These are phyloP conservation scores for Podarcis lilfordi DNA, from an alignment of 2,797 vertebrate genomes.

Conservation along the genomic window DNA sequence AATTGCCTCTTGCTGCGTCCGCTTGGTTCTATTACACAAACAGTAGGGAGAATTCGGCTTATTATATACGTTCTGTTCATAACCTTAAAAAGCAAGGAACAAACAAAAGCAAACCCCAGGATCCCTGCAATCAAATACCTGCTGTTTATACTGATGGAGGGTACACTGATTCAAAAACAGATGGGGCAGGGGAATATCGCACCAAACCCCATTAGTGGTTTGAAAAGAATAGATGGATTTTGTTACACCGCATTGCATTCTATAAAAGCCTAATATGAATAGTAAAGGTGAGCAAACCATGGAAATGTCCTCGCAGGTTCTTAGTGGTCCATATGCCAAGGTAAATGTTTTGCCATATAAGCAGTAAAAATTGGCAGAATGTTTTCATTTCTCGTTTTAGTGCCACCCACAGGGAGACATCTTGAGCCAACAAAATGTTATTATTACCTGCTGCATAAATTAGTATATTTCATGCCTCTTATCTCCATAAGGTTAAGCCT, in stretches of 20 bases:
- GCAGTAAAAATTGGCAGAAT: not conserved
- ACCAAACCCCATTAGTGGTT: conserved; percentile 46
- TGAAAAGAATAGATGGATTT: conserved; percentile 46
- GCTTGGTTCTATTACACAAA: conserved; percentile 58
- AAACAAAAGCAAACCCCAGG: not conserved
- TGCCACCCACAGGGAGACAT: not conserved
- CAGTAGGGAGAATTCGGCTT: conserved; percentile 47
- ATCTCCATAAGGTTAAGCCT: not conserved
- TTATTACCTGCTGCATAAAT: conserved; percentile 52
- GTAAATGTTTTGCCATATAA: conserved; percentile 38
- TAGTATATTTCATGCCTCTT: conserved; percentile 18
- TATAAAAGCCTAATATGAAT: conserved; percentile 36
- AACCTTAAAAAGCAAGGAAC: not conserved
- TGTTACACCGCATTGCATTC: conserved; percentile 18
- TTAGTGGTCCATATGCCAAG: conserved; percentile 37
- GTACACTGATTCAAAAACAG: conserved; percentile 32
- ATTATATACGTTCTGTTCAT: conserved; percentile 52
- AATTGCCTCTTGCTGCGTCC: conserved; percentile 46
- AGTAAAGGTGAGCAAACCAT: conserved; percentile 49
- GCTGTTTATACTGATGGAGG: conserved; percentile 53
- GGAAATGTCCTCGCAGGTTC: conserved; percentile 10
- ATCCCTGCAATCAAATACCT: conserved; percentile 34
- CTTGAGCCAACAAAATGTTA: not conserved
- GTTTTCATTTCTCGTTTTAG: not conserved
- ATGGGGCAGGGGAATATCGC: not conserved